These are phyloP conservation scores for Watsonalla cultraria DNA, from an alignment of 2,888 invertebrate genomes.

Conservation along the genomic window DNA sequence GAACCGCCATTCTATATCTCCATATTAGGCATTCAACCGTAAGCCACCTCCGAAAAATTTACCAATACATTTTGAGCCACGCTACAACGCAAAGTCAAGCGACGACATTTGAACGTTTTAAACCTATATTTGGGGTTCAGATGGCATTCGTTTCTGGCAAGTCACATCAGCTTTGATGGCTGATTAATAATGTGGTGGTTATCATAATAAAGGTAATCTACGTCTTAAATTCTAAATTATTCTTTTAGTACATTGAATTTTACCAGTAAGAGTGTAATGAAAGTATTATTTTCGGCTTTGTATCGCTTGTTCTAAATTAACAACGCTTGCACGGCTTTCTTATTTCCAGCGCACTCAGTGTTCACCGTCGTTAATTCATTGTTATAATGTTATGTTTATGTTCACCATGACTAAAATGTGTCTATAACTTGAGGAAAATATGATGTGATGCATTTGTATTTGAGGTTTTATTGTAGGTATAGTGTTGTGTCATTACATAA, in stretches of 20 bases:
- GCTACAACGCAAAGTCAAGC: too few relatives aligned
- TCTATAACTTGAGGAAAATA: background rate
- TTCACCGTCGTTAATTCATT: conserved; percentile 13
- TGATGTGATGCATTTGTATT: background rate
- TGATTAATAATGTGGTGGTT: too few relatives aligned
- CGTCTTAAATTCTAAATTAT: too few relatives aligned
- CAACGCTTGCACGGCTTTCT: conserved; percentile 52
- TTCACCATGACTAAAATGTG: conserved; percentile 4
- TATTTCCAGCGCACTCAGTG: conserved; percentile 41
- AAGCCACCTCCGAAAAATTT: too few relatives aligned
- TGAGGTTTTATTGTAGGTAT: background rate
- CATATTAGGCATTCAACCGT: too few relatives aligned
- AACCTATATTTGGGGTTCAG: too few relatives aligned
- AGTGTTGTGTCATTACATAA: background rate
- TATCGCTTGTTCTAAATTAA: conserved; percentile 38
- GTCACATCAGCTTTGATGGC: too few relatives aligned
- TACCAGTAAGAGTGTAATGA: conserved; percentile 17
- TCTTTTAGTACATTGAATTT: background rate
- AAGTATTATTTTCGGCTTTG: conserved; percentile 25
- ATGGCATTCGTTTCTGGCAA: too few relatives aligned
- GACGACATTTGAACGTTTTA: too few relatives aligned
- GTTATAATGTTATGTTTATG: conserved; percentile 18
- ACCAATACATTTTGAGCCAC: too few relatives aligned
- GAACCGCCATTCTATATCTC: too few relatives aligned
- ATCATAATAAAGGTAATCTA: too few relatives aligned